A percentile compares a stretch with the other conserved stretches of the same genome.
phyloP scores from a whole-genome alignment of 2,797 vertebrate genomes.

The Novumbra hubbsi region DNA sequence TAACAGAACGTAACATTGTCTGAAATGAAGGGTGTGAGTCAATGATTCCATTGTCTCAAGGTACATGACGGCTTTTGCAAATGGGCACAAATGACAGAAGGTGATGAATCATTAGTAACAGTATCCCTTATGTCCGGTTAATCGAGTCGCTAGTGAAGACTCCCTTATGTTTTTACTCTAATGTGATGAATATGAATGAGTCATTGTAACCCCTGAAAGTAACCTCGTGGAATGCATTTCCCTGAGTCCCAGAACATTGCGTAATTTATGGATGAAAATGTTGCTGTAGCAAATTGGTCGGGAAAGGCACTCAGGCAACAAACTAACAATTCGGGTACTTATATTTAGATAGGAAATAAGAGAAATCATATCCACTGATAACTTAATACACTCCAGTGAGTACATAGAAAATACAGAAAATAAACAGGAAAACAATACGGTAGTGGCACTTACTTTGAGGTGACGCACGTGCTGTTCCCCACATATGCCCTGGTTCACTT shows the following conservation, averaged over 20 bases:
- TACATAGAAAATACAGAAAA: no score
- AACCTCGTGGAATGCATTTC: background rate
- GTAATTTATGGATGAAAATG: background rate
- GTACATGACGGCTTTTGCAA: background rate
- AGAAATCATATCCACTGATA: no score
- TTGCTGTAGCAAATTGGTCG: background rate
- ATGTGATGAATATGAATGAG: background rate
- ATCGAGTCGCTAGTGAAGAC: background rate
- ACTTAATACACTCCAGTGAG: no score
- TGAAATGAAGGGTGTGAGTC: constrained; percentile 5
- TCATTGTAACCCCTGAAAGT: background rate
- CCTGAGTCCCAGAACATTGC: background rate
- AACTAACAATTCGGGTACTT: no score
- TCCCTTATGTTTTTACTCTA: background rate
- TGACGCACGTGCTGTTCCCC: no score
- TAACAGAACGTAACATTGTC: background rate
- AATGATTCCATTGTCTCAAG: background rate
- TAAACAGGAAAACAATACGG: no score
- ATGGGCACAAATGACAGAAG: background rate
- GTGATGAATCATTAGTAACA: background rate
- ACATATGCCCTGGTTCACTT: no score
- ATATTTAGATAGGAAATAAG: no score
- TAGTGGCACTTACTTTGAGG: no score
- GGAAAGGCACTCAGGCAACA: no score
- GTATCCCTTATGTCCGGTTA: background rate